These are phyloP conservation scores for Linnaemya tessellans DNA, from an alignment of 2,888 invertebrate genomes.

Conservation along the genomic window DNA sequence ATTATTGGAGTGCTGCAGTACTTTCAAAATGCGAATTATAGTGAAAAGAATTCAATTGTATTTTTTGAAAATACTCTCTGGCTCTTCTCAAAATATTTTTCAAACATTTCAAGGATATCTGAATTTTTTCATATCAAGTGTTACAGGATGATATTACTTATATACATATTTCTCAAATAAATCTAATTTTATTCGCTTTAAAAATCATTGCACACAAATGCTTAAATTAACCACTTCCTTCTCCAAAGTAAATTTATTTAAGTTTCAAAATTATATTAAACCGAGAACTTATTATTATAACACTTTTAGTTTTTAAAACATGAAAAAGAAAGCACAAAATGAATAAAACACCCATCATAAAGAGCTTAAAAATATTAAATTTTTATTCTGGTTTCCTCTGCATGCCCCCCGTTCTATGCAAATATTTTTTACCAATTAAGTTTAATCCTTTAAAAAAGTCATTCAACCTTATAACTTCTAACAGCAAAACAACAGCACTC, in stretches of 20 bases:
- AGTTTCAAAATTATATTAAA: slow-evolving; percentile 20
- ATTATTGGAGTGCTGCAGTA: no score
- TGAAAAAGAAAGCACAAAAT: neutral
- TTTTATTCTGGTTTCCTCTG: neutral
- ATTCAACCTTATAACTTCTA: slow-evolving; percentile 69
- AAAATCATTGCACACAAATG: no score
- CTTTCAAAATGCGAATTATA: no score
- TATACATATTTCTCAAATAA: no score
- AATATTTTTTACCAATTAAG: slow-evolving; percentile 68
- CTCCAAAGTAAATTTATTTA: neutral
- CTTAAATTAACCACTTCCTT: no score
- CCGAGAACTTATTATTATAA: slow-evolving; percentile 43
- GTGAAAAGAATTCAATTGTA: no score
- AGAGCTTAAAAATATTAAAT: slow-evolving; percentile 40
- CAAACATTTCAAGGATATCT: no score
- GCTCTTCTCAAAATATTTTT: no score
- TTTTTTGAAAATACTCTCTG: no score
- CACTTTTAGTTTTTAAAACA: slow-evolving; percentile 18
- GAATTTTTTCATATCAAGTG: no score
- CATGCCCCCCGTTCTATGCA: neutral
- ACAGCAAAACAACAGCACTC: slow-evolving; percentile 62
- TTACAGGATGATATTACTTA: no score
- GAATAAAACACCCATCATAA: slow-evolving; percentile 15
- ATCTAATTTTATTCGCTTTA: no score
- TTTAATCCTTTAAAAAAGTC: slow-evolving; percentile 71